Percentiles rank a stretch among this genome's conserved stretches.
These are phyloP conservation scores for Trichoplusia ni DNA, from an alignment of 1,140 invertebrate genomes.

Conservation along the genomic window DNA sequence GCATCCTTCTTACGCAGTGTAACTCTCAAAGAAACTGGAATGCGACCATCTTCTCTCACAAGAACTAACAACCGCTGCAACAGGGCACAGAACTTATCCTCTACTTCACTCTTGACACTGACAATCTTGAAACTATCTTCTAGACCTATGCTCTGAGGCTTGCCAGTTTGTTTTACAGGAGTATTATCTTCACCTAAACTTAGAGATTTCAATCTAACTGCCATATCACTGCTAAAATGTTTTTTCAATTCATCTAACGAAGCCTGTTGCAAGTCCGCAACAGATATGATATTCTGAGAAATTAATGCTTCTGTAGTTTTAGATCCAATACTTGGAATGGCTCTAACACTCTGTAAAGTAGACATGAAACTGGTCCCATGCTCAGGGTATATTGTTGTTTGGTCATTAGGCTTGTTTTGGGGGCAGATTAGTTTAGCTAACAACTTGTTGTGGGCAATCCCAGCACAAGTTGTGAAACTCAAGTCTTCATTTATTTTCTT, in stretches of 20 bases:
- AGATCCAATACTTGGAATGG: conserved; percentile 88
- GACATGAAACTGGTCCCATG: conserved; percentile 84
- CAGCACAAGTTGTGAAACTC: conserved; percentile 90
- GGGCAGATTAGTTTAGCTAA: conserved; percentile 89
- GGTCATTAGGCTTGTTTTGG: conserved; percentile 89
- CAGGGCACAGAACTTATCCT: conserved; percentile 85
- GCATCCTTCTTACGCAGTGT: conserved; percentile 86
- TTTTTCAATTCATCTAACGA: conserved; percentile 82
- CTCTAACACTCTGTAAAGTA: conserved; percentile 82
- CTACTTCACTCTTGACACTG: conserved; percentile 86
- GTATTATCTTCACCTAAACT: conserved; percentile 87
- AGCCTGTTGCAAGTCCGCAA: conserved; percentile 85
- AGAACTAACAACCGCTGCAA: conserved; percentile 86
- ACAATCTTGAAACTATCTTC: conserved; percentile 89
- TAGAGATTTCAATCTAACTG: conserved; percentile 85
- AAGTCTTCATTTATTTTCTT: conserved; percentile 84
- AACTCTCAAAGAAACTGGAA: conserved; percentile 87
- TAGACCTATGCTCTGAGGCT: conserved; percentile 87
- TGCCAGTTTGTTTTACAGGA: conserved; percentile 86
- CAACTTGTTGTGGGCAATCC: conserved; percentile 92
- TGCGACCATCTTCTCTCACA: conserved; percentile 88
- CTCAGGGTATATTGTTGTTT: conserved; percentile 89
- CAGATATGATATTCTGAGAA: conserved; percentile 84
- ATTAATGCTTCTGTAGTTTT: conserved; percentile 85
- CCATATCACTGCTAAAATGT: conserved; percentile 85